Evolutionary conservation across 2,113 vertebrate genomes (phyloP), one percentile per base, ranked within the genome.

Genomic region (Gorsachius goisagi): DNA sequence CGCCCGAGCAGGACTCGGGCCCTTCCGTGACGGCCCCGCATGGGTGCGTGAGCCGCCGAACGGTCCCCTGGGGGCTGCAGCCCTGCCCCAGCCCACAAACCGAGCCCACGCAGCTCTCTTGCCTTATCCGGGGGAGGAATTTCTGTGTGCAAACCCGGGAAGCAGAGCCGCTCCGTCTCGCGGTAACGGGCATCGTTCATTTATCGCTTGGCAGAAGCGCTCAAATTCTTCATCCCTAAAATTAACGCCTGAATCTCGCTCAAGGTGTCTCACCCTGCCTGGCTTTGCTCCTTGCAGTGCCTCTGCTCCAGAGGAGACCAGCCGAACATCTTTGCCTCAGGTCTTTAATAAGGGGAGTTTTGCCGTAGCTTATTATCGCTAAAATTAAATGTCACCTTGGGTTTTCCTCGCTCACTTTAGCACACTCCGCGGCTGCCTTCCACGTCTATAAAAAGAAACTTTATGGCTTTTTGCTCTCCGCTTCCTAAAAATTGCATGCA

Each of bases 381-480:
- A 69, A 95, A 97, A 97, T 97, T 97, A 96, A 94, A 92, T 97
- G 96, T 97, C 97, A 97, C 97, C 96, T 97, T 97, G 96, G 96
- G 96, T 96, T 94, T 95, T 97, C 92, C 94, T 93, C 28, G 50
- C 96, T 97, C 97, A 58, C 94, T 95, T 87, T 73, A 69, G 91
- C 55, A 37, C 91, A 60, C 90, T 90, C 90, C 5, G 32, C 97
- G 76, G 89, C 96, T 73, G 92, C 87, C 94, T 96, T 68, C 84
- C 27, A 55, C 87, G 50, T 78, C 96, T 94, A 91, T 95, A 97
- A 97, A 97, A 93, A 81, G 92, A 95, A 95, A 89, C 63, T 95
- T 97, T 94, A 97, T 69, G 92, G 89, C 87, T 95, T 60, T 92
- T 92, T 79, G 52, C 89, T 90, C 80, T 67, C 71, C 0, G 28